A percentile compares a stretch with the other conserved stretches of the same genome.
Evolutionary conservation across 1,140 invertebrate species (phyloP).

Genomic region (Drosophila prosaltans): DNA sequence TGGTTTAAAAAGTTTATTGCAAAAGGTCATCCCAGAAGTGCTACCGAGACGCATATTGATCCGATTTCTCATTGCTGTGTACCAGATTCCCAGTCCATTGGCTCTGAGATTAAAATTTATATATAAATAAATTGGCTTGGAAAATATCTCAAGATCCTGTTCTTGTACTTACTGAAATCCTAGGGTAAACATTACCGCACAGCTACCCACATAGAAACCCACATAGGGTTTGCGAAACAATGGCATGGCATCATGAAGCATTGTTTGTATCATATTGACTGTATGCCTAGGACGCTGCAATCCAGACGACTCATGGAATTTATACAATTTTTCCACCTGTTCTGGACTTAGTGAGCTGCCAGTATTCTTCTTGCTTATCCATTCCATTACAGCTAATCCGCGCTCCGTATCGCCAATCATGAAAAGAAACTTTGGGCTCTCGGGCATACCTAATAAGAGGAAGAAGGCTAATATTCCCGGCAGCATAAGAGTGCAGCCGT

Average conservation of each 20-base stretch:
- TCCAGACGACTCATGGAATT: conserved; percentile 22
- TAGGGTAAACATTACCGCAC: conserved; percentile 60
- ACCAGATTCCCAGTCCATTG: conserved; percentile 59
- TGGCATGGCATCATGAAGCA: conserved; percentile 60
- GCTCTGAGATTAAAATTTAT: conserved; percentile 25
- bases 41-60: conserved; percentile 48
- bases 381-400: conserved; percentile 49
- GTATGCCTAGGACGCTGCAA: conserved; percentile 14
- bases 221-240: conserved; percentile 58
- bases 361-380: conserved; percentile 52
- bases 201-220: conserved; percentile 40
- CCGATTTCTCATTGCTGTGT: conserved; percentile 57
- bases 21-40: conserved; percentile 44
- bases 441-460: conserved; percentile 51
- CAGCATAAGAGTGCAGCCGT: conserved; percentile 47
- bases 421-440: conserved; percentile 62
- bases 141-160: neutral
- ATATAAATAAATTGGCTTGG: neutral
- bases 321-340: conserved; percentile 35
- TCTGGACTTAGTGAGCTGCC: conserved; percentile 39
- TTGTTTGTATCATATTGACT: conserved; percentile 30
- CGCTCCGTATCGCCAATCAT: conserved; percentile 49
- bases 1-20: conserved; percentile 42
- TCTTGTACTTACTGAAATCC: conserved; percentile 47
- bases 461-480: conserved; percentile 56